These are phyloP conservation scores for Mycogona germanica DNA, from an alignment of 2,888 invertebrate species.

Conservation along the genomic window DNA sequence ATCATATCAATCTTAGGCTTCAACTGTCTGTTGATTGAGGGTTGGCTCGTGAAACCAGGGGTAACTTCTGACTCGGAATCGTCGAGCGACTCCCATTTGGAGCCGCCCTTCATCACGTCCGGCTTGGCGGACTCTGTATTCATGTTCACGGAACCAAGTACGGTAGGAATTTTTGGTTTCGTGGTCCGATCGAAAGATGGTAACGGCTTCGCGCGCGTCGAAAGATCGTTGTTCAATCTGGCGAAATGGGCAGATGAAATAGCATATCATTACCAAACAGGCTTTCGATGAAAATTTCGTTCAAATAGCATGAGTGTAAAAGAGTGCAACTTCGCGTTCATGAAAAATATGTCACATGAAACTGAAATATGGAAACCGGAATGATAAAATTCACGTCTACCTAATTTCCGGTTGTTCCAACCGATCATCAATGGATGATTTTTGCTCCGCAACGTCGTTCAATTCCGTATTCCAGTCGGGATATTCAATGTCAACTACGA, in stretches of 20 bases:
- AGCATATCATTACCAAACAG: not conserved
- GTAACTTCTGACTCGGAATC: not conserved
- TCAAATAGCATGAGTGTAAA: constrained; percentile 1
- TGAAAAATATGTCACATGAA: too few species aligned
- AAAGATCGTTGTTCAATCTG: not conserved
- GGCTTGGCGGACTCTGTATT: not conserved
- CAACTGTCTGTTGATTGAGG: not conserved
- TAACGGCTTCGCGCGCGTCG: not conserved
- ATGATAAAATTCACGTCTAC: too few species aligned
- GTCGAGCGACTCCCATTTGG: not conserved
- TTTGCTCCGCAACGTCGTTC: not conserved
- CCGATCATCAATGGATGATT: too few species aligned
- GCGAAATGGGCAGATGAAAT: not conserved
- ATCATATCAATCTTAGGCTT: too few species aligned
- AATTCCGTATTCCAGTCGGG: not conserved
- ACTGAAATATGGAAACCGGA: too few species aligned
- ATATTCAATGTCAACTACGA: constrained; percentile 13
- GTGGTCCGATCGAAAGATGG: constrained; percentile 10
- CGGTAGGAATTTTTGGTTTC: constrained; percentile 5
- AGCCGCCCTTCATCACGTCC: not conserved
- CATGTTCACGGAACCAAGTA: too few species aligned
- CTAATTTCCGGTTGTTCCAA: too few species aligned
- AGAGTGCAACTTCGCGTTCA: too few species aligned
- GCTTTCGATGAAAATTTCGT: constrained; percentile 11
- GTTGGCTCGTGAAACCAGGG: not conserved